Percentiles rank a stretch among this genome's conserved stretches.
Conservation (phyloP, 2,888 invertebrate genomes). For the Ormia ochracea region DNA sequence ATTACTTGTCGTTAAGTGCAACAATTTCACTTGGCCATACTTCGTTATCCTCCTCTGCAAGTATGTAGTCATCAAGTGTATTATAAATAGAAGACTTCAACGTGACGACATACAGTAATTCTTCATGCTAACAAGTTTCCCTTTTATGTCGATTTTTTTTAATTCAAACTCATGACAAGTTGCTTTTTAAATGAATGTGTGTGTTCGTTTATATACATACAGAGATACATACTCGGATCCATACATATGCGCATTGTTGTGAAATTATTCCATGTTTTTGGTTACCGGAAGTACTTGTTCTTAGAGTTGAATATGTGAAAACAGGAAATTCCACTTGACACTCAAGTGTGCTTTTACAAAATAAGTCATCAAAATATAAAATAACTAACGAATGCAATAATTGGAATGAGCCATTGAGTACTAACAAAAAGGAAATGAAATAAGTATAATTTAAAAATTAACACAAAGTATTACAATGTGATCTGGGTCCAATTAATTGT, state of each 20-base stretch:
- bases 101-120: slow-evolving; percentile 14
- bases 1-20: background rate
- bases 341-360: slow-evolving; percentile 47
- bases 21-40: slow-evolving; percentile 19
- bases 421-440: background rate
- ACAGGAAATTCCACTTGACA: slow-evolving; percentile 61
- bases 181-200: slow-evolving; percentile 12
- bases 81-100: slow-evolving; percentile 30
- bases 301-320: slow-evolving; percentile 49
- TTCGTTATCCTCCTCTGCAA: background rate
- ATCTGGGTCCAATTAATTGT: background rate
- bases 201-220: too few relatives aligned
- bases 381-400: slow-evolving; percentile 5
- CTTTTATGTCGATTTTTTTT: background rate
- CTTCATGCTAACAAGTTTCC: slow-evolving; percentile 20
- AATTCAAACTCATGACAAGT: slow-evolving; percentile 27
- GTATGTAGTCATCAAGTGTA: background rate
- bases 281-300: slow-evolving; percentile 52
- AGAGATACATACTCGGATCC: too few relatives aligned
- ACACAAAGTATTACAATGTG: background rate
- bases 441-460: background rate
- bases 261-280: slow-evolving; percentile 55
- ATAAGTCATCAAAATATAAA: slow-evolving; percentile 45
- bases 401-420: background rate
- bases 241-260: slow-evolving; percentile 13